Conservation (phyloP, 2,113 vertebrate species). For the Choloepus hoffmanni region DNA sequence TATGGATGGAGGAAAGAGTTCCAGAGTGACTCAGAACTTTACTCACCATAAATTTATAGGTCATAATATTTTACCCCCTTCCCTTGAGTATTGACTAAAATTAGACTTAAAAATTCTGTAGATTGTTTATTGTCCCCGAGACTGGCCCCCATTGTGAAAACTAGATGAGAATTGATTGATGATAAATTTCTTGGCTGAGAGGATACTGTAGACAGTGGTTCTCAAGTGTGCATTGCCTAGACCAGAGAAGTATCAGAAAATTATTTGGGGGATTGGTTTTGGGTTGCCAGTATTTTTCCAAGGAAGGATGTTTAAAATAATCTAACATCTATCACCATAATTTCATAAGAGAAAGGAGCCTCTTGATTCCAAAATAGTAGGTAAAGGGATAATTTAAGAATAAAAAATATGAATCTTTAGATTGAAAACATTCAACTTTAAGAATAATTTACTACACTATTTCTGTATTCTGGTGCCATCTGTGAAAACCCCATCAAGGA, state of each 20-base stretch:
- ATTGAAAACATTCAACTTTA: background rate
- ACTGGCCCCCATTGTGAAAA: background rate
- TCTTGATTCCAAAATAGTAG: conserved; percentile 10
- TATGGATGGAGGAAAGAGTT: background rate
- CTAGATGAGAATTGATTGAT: background rate
- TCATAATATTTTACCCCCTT: background rate
- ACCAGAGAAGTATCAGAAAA: background rate
- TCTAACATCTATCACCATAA: background rate
- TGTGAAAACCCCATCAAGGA: background rate
- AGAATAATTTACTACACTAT: background rate
- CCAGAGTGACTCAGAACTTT: background rate
- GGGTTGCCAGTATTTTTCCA: background rate
- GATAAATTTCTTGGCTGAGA: background rate
- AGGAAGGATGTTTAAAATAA: background rate
- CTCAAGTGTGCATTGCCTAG: background rate
- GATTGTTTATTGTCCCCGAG: background rate
- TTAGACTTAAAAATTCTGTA: background rate
- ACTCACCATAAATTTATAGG: background rate
- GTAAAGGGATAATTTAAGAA: background rate
- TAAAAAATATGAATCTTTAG: background rate
- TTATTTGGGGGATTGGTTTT: background rate
- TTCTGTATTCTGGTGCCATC: background rate
- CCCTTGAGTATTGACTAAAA: background rate
- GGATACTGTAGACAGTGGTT: background rate
- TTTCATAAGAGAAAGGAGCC: background rate